Percentiles rank a stretch among this genome's conserved stretches.
These are phyloP conservation scores for Hartigia nigra DNA, from an alignment of 2,888 invertebrate species.

Conservation along the genomic window DNA sequence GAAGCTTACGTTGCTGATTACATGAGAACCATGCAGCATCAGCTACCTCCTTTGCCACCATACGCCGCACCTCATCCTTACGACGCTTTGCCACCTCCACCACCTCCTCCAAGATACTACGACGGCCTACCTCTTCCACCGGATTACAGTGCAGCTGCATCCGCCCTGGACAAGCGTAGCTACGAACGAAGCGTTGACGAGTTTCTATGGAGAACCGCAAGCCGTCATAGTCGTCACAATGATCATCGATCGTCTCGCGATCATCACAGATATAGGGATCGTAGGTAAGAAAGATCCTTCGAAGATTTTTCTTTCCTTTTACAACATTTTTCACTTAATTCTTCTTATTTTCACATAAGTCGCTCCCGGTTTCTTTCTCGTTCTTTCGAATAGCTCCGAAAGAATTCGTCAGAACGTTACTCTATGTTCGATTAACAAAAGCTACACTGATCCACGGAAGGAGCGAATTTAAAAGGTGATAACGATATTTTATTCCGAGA, in stretches of 20 bases:
- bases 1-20: slow-evolving; percentile 91
- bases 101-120: slow-evolving; percentile 83
- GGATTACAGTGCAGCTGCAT: slow-evolving; percentile 76
- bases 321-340: background rate
- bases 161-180: slow-evolving; percentile 78
- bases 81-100: slow-evolving; percentile 67
- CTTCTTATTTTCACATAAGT: background rate
- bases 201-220: slow-evolving; percentile 84
- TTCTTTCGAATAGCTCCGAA: background rate
- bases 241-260: slow-evolving; percentile 70
- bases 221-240: slow-evolving; percentile 70
- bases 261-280: slow-evolving; percentile 73
- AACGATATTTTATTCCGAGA: background rate
- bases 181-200: slow-evolving; percentile 92
- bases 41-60: slow-evolving; percentile 86
- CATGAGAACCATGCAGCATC: slow-evolving; percentile 89
- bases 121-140: slow-evolving; percentile 79
- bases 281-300: slow-evolving; percentile 65
- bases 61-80: slow-evolving; percentile 78
- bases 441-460: background rate
- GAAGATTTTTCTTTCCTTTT: background rate
- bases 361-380: background rate
- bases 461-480: background rate
- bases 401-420: background rate
- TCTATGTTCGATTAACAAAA: background rate